These are phyloP conservation scores for Aradophagus sp. DNA, from an alignment of 1,140 invertebrate species.

Conservation along the genomic window DNA sequence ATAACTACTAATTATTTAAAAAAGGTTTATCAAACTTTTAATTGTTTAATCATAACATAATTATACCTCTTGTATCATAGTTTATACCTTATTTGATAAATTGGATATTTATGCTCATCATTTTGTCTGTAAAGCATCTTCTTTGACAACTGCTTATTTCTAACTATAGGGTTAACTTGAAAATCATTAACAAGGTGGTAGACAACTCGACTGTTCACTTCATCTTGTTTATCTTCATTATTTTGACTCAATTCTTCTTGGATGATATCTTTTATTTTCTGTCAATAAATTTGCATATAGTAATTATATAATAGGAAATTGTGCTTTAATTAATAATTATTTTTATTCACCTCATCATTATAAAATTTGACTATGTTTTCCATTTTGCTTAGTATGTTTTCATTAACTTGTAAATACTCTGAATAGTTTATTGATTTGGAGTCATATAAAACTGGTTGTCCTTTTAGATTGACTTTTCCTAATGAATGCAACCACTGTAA, in stretches of 20 bases:
- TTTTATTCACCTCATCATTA: constrained; percentile 42
- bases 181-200: background rate
- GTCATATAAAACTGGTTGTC: constrained; percentile 14
- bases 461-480: constrained; percentile 28
- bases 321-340: constrained; percentile 1
- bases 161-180: constrained; percentile 1
- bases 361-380: constrained; percentile 44
- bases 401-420: too few species aligned
- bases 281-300: background rate
- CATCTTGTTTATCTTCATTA: background rate
- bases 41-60: too few species aligned
- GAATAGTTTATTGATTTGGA: too few species aligned
- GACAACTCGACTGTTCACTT: background rate
- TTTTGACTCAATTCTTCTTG: constrained; percentile 3
- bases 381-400: constrained; percentile 30
- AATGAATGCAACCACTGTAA: constrained; percentile 61
- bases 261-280: constrained; percentile 37
- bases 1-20: too few species aligned
- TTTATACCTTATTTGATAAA: constrained; percentile 11
- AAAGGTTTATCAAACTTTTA: too few species aligned
- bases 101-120: constrained; percentile 6
- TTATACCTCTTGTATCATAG: too few species aligned
- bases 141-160: constrained; percentile 1
- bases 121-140: background rate
- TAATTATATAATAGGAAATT: background rate